A percentile compares a stretch with the other conserved stretches of the same genome.
phyloP scores from a whole-genome alignment of 2,888 invertebrate species.

The Cephus spinipes region DNA sequence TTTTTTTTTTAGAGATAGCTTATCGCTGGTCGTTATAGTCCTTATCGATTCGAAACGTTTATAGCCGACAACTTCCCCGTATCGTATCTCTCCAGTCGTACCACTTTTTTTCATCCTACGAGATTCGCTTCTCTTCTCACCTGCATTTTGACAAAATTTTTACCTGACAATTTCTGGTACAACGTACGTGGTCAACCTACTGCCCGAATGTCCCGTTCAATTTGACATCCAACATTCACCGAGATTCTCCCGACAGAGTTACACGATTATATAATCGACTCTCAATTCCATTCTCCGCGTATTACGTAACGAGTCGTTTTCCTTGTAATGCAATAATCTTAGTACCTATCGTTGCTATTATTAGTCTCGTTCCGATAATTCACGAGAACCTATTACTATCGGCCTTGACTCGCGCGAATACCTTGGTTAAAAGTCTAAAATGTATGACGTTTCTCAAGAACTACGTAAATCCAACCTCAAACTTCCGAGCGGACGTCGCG shows the following conservation, averaged over 20 bases:
- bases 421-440: background rate
- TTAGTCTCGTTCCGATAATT: background rate
- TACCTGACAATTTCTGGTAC: background rate
- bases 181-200: background rate
- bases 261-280: slow-evolving; percentile 25
- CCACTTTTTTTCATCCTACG: background rate
- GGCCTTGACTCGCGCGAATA: background rate
- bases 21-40: background rate
- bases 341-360: background rate
- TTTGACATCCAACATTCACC: background rate
- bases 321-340: slow-evolving; percentile 25
- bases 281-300: slow-evolving; percentile 13
- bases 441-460: background rate
- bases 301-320: slow-evolving; percentile 33
- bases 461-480: background rate
- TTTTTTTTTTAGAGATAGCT: background rate
- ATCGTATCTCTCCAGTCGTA: background rate
- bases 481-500: background rate
- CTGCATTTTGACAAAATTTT: background rate
- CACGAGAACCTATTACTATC: background rate
- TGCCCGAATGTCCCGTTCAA: background rate
- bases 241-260: background rate
- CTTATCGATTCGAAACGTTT: background rate
- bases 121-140: background rate
- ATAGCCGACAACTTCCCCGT: background rate